These are phyloP conservation scores for Trichoplusia ni DNA, from an alignment of 1,140 invertebrate species.

Conservation along the genomic window DNA sequence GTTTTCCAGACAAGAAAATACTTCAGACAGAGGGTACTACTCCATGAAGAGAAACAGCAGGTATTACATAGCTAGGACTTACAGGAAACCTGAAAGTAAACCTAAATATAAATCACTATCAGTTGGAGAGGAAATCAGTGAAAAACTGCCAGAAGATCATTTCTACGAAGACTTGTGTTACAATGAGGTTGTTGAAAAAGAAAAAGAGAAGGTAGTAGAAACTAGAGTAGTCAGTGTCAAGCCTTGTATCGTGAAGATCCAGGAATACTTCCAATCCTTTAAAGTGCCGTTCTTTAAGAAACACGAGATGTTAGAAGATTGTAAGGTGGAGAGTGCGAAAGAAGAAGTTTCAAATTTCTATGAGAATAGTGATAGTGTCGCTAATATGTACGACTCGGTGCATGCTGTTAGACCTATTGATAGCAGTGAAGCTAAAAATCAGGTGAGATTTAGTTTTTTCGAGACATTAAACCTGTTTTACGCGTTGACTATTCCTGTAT, in stretches of 20 bases:
- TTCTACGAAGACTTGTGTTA: constrained; percentile 75
- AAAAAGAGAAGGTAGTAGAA: constrained; percentile 35
- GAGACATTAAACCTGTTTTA: no score
- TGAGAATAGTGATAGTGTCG: constrained; percentile 59
- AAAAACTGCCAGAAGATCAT: constrained; percentile 65
- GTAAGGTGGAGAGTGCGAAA: constrained; percentile 39
- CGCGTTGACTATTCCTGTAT: no score
- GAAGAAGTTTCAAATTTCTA: constrained; percentile 59
- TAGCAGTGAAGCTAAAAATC: constrained; percentile 37
- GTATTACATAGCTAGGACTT: constrained; percentile 51
- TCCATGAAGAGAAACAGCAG: constrained; percentile 60
- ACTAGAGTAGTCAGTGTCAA: constrained; percentile 39
- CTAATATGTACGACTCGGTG: constrained; percentile 71
- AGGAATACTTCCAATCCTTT: constrained; percentile 68
- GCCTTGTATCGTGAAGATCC: constrained; percentile 67
- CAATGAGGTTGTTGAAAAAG: constrained; percentile 54
- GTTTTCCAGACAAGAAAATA: constrained; percentile 55
- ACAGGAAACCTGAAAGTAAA: constrained; percentile 54
- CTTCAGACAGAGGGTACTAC: constrained; percentile 69
- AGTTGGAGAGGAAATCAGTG: constrained; percentile 51
- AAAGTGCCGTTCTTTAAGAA: constrained; percentile 69
- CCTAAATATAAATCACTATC: constrained; percentile 65
- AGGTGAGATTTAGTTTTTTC: constrained; percentile 35
- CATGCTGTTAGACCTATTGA: constrained; percentile 48
- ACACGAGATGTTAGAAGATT: constrained; percentile 17